Evolutionary conservation across 2,797 vertebrate species (phyloP).

Genomic region (Aulostomus chinensis): DNA sequence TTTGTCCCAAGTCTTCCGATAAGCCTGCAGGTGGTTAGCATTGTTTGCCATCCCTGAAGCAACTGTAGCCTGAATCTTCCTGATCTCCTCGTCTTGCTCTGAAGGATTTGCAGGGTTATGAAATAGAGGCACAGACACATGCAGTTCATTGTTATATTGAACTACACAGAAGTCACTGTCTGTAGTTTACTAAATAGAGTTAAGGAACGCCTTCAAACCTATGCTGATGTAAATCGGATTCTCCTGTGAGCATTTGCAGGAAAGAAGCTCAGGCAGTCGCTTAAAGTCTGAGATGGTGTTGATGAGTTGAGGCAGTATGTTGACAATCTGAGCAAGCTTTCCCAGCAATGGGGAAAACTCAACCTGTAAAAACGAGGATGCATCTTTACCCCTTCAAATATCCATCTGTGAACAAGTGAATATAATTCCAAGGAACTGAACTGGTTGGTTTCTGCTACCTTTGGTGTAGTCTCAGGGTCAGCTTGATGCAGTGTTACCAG

Average conservation of each 20-base stretch:
- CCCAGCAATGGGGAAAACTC: slow-evolving; percentile 84
- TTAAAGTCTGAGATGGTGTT: slow-evolving; percentile 80
- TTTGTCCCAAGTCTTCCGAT: slow-evolving; percentile 89
- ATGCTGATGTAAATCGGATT: slow-evolving; percentile 78
- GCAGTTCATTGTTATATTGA: neutral
- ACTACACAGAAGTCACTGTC: neutral
- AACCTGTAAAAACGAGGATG: slow-evolving; percentile 69
- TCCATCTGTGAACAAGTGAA: too few species aligned
- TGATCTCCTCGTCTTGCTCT: slow-evolving; percentile 88
- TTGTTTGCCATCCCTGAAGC: slow-evolving; percentile 80
- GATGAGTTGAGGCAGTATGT: slow-evolving; percentile 82
- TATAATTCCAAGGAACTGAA: neutral
- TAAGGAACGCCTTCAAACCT: slow-evolving; percentile 67
- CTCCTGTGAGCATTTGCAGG: slow-evolving; percentile 52
- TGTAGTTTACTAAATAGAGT: neutral
- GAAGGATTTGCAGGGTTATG: too few species aligned
- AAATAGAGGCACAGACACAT: too few species aligned
- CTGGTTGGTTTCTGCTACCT: slow-evolving; percentile 66
- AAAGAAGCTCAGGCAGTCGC: slow-evolving; percentile 84
- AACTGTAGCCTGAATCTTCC: slow-evolving; percentile 84
- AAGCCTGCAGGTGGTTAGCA: slow-evolving; percentile 76
- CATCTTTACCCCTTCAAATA: too few species aligned
- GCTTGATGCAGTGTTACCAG: slow-evolving; percentile 78
- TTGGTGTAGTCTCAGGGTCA: slow-evolving; percentile 61
- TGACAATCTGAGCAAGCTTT: slow-evolving; percentile 81